A percentile compares a stretch with the other conserved stretches of the same genome.
Conservation (phyloP, 2,888 invertebrate species). For the Hoplodrina blanda region DNA sequence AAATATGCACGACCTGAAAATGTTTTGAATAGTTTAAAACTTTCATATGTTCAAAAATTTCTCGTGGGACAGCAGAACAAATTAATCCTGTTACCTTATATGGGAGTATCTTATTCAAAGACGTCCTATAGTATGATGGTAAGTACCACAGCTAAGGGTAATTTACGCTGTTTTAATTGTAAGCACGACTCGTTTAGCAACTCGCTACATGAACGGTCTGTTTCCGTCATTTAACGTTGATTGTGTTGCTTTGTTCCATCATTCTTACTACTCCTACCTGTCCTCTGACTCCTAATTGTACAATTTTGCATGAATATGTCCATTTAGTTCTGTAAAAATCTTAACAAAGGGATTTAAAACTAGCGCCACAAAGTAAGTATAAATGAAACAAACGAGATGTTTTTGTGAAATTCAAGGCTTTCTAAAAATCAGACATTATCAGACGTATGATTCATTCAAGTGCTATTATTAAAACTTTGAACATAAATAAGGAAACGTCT, state of each 20-base stretch:
- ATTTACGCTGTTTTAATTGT: constrained; percentile 44
- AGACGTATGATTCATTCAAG: constrained; percentile 50
- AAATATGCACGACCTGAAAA: constrained; percentile 6
- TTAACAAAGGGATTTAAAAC: constrained; percentile 3
- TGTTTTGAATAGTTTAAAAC: constrained; percentile 20
- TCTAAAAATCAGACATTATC: constrained; percentile 40
- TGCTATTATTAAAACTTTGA: constrained; percentile 51
- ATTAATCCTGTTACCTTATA: constrained; percentile 3
- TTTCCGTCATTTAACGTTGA: constrained; percentile 48
- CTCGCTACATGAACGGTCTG: constrained; percentile 27
- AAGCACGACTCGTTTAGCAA: constrained; percentile 49
- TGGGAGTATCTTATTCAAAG: constrained; percentile 11
- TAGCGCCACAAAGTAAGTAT: neutral
- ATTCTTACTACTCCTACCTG: constrained; percentile 24
- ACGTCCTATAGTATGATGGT: neutral
- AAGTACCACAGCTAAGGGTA: constrained; percentile 21
- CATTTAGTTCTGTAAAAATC: constrained; percentile 1
- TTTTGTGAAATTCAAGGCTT: constrained; percentile 48
- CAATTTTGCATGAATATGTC: constrained; percentile 33
- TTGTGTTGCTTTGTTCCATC: constrained; percentile 46
- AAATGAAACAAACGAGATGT: constrained; percentile 14
- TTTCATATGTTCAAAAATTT: constrained; percentile 3
- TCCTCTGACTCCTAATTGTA: constrained; percentile 23
- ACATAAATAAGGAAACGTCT: constrained; percentile 69
- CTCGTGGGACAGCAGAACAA: neutral